phyloP scores from a whole-genome alignment of 2,888 invertebrate species.

The Argyra leucocephala region DNA sequence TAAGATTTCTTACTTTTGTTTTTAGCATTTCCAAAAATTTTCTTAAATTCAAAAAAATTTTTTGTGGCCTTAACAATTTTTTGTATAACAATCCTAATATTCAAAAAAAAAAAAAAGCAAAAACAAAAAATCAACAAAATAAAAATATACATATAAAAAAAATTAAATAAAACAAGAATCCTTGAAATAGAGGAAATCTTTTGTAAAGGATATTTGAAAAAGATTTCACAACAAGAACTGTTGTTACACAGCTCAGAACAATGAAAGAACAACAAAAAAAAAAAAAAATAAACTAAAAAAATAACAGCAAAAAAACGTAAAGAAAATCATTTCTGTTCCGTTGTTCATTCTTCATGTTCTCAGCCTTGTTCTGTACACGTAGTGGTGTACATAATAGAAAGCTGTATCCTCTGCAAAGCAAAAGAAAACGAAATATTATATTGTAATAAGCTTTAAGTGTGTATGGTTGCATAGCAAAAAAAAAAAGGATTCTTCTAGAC shows the following conservation, averaged over 20 bases:
- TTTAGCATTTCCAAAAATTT: too few species aligned
- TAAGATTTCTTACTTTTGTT: too few species aligned
- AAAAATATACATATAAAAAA: too few species aligned
- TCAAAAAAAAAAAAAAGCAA: neutral
- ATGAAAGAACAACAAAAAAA: neutral
- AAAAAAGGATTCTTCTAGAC: neutral
- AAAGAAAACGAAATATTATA: too few species aligned
- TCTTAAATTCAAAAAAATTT: too few species aligned
- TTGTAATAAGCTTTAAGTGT: too few species aligned
- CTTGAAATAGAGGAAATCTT: neutral
- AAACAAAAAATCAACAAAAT: neutral
- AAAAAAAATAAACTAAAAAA: neutral
- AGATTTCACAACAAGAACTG: neutral
- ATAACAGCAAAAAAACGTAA: neutral
- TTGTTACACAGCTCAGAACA: neutral
- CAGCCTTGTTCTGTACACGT: too few species aligned
- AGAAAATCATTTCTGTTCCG: neutral
- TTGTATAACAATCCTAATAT: neutral
- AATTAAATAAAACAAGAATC: neutral
- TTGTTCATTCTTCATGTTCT: neutral
- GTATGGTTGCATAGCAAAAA: neutral
- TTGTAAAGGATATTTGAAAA: neutral
- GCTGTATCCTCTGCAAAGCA: too few species aligned
- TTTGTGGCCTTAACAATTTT: neutral
- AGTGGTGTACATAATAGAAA: too few species aligned